These are phyloP conservation scores for Panagrolaimus sp. DNA, from an alignment of 1,140 invertebrate genomes.

Conservation along the genomic window DNA sequence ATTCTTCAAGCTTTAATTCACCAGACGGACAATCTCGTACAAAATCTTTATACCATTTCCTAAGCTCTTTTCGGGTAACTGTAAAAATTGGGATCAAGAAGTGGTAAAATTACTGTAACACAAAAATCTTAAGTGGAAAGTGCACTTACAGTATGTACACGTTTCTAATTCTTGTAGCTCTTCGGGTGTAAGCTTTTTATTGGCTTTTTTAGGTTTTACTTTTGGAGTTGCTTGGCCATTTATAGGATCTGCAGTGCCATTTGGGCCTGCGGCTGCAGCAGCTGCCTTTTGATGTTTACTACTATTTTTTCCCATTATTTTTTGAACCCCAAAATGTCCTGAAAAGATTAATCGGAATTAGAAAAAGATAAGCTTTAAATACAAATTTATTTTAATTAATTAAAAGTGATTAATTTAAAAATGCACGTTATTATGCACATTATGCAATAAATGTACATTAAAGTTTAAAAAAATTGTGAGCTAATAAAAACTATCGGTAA, in stretches of 20 bases:
- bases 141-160: slow-evolving; percentile 49
- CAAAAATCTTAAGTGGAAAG: neutral
- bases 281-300: slow-evolving; percentile 24
- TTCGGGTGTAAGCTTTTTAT: slow-evolving; percentile 46
- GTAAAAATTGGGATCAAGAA: slow-evolving; percentile 17
- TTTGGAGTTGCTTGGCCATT: slow-evolving; percentile 23
- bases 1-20: slow-evolving; percentile 61
- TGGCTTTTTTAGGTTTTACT: slow-evolving; percentile 43
- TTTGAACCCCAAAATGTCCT: neutral
- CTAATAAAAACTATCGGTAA: too few relatives aligned
- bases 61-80: slow-evolving; percentile 52
- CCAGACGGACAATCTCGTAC: slow-evolving; percentile 63
- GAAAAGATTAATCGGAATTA: neutral
- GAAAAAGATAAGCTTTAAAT: too few relatives aligned
- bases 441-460: too few relatives aligned
- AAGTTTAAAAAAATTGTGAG: too few relatives aligned
- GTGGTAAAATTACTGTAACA: neutral
- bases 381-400: too few relatives aligned
- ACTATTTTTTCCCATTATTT: slow-evolving; percentile 34
- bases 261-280: neutral
- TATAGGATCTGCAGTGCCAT: neutral
- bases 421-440: too few relatives aligned
- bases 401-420: too few relatives aligned
- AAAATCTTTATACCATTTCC: slow-evolving; percentile 62
- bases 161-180: slow-evolving; percentile 45